A percentile compares a stretch with the other conserved stretches of the same genome.
Evolutionary conservation across 2,888 invertebrate species (phyloP).

Genomic region (Octodonta nipae): DNA sequence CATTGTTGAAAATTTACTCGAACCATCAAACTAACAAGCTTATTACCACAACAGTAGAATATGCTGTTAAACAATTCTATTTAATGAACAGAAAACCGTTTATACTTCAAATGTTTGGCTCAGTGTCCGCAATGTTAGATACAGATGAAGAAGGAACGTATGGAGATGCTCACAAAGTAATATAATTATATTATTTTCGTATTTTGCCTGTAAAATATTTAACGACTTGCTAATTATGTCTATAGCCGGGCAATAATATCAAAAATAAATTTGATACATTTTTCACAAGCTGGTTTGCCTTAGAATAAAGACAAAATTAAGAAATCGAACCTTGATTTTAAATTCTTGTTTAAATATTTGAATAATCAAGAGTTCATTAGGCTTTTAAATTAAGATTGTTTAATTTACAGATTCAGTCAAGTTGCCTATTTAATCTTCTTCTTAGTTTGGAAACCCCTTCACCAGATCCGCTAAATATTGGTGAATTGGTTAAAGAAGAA

Average conservation of each 20-base stretch:
- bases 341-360: no score
- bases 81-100: constrained; percentile 95
- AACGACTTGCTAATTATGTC: no score
- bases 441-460: constrained; percentile 87
- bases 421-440: constrained; percentile 80
- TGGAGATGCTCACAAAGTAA: constrained; percentile 83
- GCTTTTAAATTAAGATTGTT: no score
- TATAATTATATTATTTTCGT: no score
- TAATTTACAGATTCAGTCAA: constrained; percentile 56
- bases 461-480: constrained; percentile 85
- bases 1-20: constrained; percentile 88
- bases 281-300: no score
- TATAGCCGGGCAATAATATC: no score
- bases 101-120: constrained; percentile 97
- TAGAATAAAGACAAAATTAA: no score
- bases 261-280: no score
- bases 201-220: no score
- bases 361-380: no score
- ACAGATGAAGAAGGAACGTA: constrained; percentile 75
- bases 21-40: constrained; percentile 94
- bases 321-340: no score
- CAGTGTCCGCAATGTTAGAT: constrained; percentile 89
- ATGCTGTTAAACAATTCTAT: constrained; percentile 97
- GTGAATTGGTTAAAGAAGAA: constrained; percentile 79
- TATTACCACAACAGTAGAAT: constrained; percentile 90